Percentiles rank a stretch among this genome's conserved stretches.
Evolutionary conservation across 2,888 invertebrate genomes (phyloP).

Genomic region (Nephrotoma guestfalica): DNA sequence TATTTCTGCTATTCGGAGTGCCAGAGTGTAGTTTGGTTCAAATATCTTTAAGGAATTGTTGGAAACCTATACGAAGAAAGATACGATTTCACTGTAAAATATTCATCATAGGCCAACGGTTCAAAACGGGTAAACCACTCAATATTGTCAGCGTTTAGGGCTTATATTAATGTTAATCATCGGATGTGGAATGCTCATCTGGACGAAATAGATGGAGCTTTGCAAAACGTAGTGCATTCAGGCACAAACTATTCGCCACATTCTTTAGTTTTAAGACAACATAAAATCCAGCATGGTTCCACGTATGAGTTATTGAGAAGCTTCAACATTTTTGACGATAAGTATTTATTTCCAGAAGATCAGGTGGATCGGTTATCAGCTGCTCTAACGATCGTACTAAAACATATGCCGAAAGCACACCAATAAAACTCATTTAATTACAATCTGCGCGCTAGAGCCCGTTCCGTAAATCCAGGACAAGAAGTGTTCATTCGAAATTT

Average conservation of each 20-base stretch:
- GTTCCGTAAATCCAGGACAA: not conserved
- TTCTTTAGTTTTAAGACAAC: not conserved
- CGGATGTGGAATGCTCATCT: not conserved
- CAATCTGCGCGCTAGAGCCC: not conserved
- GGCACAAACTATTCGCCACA: not conserved
- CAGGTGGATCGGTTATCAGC: not conserved
- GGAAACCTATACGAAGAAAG: not conserved
- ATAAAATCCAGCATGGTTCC: no score
- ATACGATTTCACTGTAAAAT: not conserved
- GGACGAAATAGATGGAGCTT: not conserved
- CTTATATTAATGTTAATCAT: not conserved
- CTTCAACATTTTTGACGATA: not conserved
- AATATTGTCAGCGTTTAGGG: not conserved
- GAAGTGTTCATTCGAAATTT: not conserved
- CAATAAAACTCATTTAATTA: not conserved
- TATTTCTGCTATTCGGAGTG: not conserved
- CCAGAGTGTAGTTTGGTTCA: not conserved
- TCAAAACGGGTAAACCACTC: not conserved
- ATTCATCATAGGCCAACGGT: not conserved
- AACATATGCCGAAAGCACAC: not conserved
- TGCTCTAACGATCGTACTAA: not conserved
- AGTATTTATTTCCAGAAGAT: not conserved
- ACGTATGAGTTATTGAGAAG: no score
- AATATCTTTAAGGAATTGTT: not conserved
- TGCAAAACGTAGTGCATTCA: not conserved